Evolutionary conservation across 53 echinoderm and acorn worm species (phyloP).

Genomic region (Paelopatides confundens): DNA sequence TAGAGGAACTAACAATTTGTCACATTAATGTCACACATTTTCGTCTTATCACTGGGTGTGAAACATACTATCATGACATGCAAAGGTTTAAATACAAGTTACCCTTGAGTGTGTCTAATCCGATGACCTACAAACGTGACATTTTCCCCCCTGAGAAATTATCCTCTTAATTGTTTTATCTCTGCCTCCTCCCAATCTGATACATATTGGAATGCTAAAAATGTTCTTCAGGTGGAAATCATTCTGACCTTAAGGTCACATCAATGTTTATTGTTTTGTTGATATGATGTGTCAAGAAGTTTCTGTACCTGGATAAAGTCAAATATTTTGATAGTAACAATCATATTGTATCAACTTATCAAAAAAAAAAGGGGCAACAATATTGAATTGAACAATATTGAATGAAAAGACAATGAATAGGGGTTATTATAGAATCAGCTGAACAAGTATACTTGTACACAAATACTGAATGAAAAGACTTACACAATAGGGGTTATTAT

Average conservation of each 20-base stretch:
- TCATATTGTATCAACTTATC: too few species aligned
- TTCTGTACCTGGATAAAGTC: not conserved
- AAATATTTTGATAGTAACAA: not conserved
- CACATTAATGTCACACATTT: not conserved
- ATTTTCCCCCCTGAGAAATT: not conserved
- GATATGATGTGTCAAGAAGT: not conserved
- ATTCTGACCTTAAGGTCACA: not conserved
- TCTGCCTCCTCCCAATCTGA: not conserved
- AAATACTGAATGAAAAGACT: too few species aligned
- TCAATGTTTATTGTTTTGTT: slow-evolving; percentile 38
- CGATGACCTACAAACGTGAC: not conserved
- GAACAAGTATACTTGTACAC: too few species aligned
- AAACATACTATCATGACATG: not conserved
- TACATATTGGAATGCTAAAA: not conserved
- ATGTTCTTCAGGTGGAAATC: not conserved
- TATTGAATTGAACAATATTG: too few species aligned
- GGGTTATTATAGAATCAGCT: too few species aligned
- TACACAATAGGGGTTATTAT: too few species aligned
- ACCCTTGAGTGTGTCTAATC: not conserved
- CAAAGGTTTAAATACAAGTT: not conserved
- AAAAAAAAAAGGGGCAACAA: too few species aligned
- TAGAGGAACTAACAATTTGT: not conserved
- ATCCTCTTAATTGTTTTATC: not conserved
- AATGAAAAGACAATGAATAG: too few species aligned
- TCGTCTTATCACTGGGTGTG: not conserved